These are phyloP conservation scores for Cebuella pygmaea DNA, from an alignment of 2,797 vertebrate genomes.

Conservation along the genomic window DNA sequence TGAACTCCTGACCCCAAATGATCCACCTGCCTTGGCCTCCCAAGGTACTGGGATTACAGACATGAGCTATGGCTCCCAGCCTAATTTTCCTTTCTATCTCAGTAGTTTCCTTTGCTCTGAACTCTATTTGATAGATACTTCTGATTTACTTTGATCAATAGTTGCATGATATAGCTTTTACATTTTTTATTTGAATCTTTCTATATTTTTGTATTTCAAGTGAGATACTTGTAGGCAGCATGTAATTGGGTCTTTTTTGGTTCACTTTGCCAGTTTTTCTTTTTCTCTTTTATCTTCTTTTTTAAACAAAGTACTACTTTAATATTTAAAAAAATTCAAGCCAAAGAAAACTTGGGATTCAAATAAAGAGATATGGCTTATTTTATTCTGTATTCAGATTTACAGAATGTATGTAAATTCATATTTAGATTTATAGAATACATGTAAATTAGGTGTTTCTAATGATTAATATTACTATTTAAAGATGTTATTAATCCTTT, in stretches of 20 bases:
- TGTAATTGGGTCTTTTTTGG: background rate
- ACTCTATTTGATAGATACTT: background rate
- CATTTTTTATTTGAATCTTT: background rate
- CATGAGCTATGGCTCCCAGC: background rate
- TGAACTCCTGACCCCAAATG: background rate
- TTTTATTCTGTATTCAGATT: background rate
- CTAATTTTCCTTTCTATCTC: background rate
- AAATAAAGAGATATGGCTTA: background rate
- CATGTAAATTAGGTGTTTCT: background rate
- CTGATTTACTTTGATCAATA: background rate
- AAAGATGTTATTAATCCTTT: background rate
- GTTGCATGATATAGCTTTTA: background rate
- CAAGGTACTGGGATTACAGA: background rate
- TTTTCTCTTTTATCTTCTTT: background rate
- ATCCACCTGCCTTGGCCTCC: background rate
- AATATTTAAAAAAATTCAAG: background rate
- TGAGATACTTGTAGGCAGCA: background rate
- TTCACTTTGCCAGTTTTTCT: background rate
- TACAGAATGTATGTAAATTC: background rate
- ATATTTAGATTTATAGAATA: background rate
- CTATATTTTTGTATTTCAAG: background rate
- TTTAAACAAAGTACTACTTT: background rate
- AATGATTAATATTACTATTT: background rate
- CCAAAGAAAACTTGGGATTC: background rate
- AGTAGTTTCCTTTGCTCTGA: background rate